Conservation (phyloP, 2,888 invertebrate genomes). For the Trilocha varians region DNA sequence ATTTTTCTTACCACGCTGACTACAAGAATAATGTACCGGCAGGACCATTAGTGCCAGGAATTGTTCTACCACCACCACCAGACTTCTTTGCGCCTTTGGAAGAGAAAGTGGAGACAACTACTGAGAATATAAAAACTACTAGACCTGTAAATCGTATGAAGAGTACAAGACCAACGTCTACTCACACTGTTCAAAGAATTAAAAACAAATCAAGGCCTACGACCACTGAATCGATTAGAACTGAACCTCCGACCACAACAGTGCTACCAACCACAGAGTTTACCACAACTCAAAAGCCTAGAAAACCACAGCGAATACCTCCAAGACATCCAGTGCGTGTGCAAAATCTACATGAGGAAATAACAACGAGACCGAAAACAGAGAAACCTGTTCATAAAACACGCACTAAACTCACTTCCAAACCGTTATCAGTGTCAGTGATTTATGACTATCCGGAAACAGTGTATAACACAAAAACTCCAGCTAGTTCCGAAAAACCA, state of each 20-base stretch:
- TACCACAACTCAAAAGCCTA: conserved; percentile 49
- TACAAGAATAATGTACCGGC: conserved; percentile 85
- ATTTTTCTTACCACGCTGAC: conserved; percentile 86
- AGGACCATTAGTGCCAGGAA: conserved; percentile 90
- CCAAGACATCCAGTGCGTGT: conserved; percentile 58
- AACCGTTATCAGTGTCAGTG: conserved; percentile 63
- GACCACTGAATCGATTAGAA: conserved; percentile 46
- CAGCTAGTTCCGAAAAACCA: conserved; percentile 61
- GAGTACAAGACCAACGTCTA: conserved; percentile 42
- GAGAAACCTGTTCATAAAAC: conserved; percentile 62
- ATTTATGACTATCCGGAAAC: conserved; percentile 63
- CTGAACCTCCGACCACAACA: conserved; percentile 52
- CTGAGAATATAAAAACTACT: conserved; percentile 40
- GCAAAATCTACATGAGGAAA: conserved; percentile 53
- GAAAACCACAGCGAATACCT: conserved; percentile 54
- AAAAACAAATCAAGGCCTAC: conserved; percentile 58
- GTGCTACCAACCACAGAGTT: conserved; percentile 55
- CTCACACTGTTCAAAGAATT: conserved; percentile 41
- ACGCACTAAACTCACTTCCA: conserved; percentile 63
- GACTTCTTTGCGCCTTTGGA: conserved; percentile 86
- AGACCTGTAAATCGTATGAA: conserved; percentile 43
- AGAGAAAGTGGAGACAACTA: conserved; percentile 48
- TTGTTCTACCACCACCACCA: conserved; percentile 89
- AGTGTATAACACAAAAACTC: conserved; percentile 53
- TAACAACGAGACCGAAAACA: conserved; percentile 49